Evolutionary conservation across 2,113 vertebrate species (phyloP).

Genomic region (Perccottus glenii): DNA sequence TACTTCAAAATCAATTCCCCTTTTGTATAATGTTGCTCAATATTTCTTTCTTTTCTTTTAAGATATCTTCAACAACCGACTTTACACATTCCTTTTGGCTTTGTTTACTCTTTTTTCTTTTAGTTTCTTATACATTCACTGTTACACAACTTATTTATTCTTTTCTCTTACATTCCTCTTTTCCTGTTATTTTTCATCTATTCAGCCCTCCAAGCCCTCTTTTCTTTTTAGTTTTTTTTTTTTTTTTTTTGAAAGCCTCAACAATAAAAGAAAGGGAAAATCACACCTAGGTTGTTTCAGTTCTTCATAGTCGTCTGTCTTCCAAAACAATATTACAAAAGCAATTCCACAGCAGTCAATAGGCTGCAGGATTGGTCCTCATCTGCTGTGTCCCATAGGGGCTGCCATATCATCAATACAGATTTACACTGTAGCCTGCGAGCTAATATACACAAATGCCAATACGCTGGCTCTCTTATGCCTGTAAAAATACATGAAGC

Average conservation of each 20-base stretch:
- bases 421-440: conserved; percentile 77
- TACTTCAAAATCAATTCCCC: conserved; percentile 8
- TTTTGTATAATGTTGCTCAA: conserved; percentile 6
- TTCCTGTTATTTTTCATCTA: conserved; percentile 32
- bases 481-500: conserved; percentile 71
- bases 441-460: conserved; percentile 81
- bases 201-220: conserved; percentile 39
- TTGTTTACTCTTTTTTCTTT: background rate
- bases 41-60: conserved; percentile 3
- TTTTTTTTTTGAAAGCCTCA: conserved; percentile 29
- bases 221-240: no score
- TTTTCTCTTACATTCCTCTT: conserved; percentile 14
- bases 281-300: conserved; percentile 45
- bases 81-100: background rate
- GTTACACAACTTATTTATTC: conserved; percentile 26
- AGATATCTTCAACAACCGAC: background rate
- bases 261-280: conserved; percentile 63
- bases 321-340: conserved; percentile 83
- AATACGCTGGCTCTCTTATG: conserved; percentile 62
- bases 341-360: conserved; percentile 80
- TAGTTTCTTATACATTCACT: conserved; percentile 8
- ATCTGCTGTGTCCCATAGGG: conserved; percentile 71
- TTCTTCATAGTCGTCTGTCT: conserved; percentile 70
- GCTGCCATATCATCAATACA: conserved; percentile 80
- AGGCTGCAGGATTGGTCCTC: conserved; percentile 75